Evolutionary conservation across 2,888 invertebrate species (phyloP).

Genomic region (Phasia obesa): DNA sequence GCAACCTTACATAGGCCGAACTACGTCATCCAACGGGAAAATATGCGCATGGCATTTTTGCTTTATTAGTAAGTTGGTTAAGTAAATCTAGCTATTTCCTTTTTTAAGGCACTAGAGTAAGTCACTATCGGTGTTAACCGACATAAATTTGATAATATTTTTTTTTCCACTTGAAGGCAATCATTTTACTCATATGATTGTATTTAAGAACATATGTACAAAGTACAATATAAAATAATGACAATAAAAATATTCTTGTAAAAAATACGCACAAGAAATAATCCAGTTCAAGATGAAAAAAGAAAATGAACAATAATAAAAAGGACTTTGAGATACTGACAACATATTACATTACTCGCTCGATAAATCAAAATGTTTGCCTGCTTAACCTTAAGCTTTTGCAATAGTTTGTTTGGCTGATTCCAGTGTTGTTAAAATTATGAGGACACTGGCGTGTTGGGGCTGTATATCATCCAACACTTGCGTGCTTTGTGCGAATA

Average conservation of each 20-base stretch:
- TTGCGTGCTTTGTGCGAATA: not conserved
- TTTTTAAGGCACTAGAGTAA: not conserved
- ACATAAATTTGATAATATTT: not conserved
- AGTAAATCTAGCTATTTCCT: no score
- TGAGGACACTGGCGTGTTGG: constrained; percentile 58
- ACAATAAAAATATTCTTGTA: constrained; percentile 21
- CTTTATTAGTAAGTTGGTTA: no score
- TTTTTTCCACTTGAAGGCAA: not conserved
- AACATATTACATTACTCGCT: constrained; percentile 82
- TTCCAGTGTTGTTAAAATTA: constrained; percentile 58
- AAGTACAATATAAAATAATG: constrained; percentile 33
- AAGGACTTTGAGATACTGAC: constrained; percentile 73
- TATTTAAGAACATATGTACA: constrained; percentile 32
- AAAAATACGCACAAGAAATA: constrained; percentile 67
- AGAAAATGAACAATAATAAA: constrained; percentile 40
- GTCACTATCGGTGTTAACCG: not conserved
- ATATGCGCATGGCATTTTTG: no score
- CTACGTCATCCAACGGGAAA: no score
- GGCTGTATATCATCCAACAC: constrained; percentile 46
- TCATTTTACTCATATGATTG: not conserved
- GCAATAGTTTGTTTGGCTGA: constrained; percentile 55
- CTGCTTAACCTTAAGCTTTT: constrained; percentile 74
- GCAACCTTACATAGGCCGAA: no score
- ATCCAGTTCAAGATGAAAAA: constrained; percentile 77
- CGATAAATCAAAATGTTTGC: constrained; percentile 80